phyloP scores from a whole-genome alignment of 2,797 vertebrate species.

The Peromyscus nudipes region DNA sequence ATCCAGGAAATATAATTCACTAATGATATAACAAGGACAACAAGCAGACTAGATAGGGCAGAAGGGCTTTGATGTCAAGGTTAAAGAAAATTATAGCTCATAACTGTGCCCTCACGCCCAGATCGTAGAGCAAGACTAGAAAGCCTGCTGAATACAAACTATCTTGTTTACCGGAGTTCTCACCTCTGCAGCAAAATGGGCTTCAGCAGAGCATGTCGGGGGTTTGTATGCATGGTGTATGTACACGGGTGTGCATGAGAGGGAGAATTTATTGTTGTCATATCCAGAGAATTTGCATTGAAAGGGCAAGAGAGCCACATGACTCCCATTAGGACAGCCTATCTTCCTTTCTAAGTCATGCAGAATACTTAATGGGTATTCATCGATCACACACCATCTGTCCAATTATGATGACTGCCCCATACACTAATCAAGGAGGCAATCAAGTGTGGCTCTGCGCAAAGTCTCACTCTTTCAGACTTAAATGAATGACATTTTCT shows the following conservation, averaged over 20 bases:
- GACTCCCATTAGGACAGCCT: not conserved
- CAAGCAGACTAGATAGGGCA: not conserved
- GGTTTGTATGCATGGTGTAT: accelerated
- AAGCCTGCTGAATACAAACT: not conserved
- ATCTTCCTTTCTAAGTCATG: not conserved
- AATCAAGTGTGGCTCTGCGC: not conserved
- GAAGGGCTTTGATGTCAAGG: not conserved
- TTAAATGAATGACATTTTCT: not conserved
- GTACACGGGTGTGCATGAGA: too few relatives aligned
- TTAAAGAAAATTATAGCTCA: not conserved
- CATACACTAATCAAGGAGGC: not conserved
- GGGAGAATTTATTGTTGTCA: not conserved
- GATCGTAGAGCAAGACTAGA: not conserved
- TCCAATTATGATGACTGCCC: not conserved
- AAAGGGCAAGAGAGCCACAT: not conserved
- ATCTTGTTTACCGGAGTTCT: not conserved
- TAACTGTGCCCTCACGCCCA: too few relatives aligned
- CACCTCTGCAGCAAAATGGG: not conserved
- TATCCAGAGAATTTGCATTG: not conserved
- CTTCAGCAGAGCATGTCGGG: not conserved
- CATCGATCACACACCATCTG: not conserved
- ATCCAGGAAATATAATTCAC: not conserved
- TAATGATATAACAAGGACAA: not conserved
- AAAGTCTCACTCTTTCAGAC: not conserved
- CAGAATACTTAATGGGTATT: not conserved